phyloP scores from a whole-genome alignment of 2,113 vertebrate species.

The Notiomystis cincta region DNA sequence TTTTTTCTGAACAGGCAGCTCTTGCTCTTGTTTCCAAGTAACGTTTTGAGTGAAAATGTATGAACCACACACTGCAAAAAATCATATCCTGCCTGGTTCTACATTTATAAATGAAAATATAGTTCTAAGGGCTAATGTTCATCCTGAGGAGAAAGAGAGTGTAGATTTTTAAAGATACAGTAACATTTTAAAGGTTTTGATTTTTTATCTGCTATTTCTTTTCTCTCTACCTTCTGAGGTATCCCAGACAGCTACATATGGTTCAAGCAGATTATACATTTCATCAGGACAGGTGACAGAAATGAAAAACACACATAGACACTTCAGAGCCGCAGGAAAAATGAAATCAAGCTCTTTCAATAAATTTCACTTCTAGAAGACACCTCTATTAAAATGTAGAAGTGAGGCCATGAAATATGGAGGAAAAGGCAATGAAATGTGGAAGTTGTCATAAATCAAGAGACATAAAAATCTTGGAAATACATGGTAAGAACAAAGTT shows the following conservation, averaged over 20 bases:
- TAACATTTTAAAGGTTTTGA: not conserved
- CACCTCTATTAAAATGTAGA: slow-evolving; percentile 30
- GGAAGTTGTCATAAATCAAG: not conserved
- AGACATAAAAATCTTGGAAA: slow-evolving; percentile 12
- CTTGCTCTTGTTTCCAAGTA: not conserved
- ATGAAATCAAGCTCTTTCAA: slow-evolving; percentile 10
- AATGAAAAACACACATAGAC: not conserved
- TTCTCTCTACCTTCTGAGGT: not conserved
- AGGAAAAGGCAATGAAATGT: slow-evolving; percentile 32
- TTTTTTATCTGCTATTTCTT: not conserved
- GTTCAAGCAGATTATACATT: not conserved
- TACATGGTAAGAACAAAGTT: not conserved
- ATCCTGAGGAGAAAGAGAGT: not conserved
- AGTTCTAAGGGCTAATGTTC: not conserved
- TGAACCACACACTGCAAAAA: not conserved
- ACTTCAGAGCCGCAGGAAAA: not conserved
- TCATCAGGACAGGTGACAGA: slow-evolving; percentile 11
- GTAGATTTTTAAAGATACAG: not conserved
- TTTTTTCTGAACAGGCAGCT: not conserved
- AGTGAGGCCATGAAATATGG: slow-evolving; percentile 8
- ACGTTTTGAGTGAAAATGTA: not conserved
- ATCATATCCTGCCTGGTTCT: not conserved
- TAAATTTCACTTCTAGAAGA: slow-evolving; percentile 44
- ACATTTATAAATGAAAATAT: not conserved
- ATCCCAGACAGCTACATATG: not conserved